These are phyloP conservation scores for Stenchaetothrips biformis DNA, from an alignment of 2,888 invertebrate species.

Conservation along the genomic window DNA sequence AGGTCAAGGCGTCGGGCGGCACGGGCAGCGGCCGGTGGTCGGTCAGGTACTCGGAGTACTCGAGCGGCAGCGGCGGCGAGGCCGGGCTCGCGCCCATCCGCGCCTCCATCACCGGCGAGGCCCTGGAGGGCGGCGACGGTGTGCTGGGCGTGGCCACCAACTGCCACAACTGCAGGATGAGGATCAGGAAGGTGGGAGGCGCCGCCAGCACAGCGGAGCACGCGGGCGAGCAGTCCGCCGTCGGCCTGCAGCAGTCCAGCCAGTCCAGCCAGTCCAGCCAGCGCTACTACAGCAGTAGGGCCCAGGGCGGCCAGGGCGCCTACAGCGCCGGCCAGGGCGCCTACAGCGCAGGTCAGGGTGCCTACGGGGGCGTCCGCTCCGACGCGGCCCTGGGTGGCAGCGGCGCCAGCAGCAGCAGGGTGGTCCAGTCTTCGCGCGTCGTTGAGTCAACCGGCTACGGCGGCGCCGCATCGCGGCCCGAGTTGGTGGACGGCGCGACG, in stretches of 20 bases:
- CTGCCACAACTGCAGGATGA: constrained; percentile 9
- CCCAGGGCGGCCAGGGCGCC: not conserved
- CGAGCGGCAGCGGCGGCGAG: not conserved
- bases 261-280: not conserved
- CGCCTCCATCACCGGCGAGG: constrained; percentile 15
- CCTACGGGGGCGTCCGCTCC: not conserved
- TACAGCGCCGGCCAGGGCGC: not conserved
- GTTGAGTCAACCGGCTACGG: not conserved
- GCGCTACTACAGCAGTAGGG: not conserved
- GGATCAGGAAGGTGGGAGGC: not conserved
- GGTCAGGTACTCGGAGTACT: not conserved
- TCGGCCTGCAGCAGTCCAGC: not conserved
- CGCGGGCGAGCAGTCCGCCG: not conserved
- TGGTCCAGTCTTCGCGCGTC: not conserved
- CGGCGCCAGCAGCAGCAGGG: not conserved
- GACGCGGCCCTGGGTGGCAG: not conserved
- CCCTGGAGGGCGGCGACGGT: not conserved
- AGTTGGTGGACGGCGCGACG: not conserved
- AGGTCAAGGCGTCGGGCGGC: not conserved
- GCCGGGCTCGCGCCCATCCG: not conserved
- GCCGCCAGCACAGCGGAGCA: not conserved
- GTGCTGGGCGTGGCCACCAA: not conserved
- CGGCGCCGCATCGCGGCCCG: not conserved
- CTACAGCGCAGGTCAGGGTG: not conserved
- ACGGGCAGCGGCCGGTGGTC: constrained; percentile 14